These are phyloP conservation scores for Nomada fucata DNA, from an alignment of 2,888 invertebrate species.

Conservation along the genomic window DNA sequence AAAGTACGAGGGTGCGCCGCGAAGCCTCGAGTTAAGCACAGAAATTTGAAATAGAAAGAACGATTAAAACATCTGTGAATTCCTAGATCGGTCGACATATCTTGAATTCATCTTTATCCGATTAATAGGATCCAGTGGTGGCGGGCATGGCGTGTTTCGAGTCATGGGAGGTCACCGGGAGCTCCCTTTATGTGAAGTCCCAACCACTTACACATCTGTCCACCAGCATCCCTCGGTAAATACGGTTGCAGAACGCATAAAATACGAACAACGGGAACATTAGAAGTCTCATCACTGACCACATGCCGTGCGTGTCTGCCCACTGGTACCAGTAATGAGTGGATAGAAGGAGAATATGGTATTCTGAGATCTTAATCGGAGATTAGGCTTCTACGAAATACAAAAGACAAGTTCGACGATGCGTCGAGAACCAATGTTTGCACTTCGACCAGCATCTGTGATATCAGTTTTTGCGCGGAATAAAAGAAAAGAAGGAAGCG, in stretches of 20 bases:
- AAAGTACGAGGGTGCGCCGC: too few relatives aligned
- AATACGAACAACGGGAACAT: constrained; percentile 60
- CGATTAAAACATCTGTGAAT: background rate
- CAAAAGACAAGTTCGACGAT: background rate
- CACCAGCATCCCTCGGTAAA: constrained; percentile 80
- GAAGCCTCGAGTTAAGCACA: too few relatives aligned
- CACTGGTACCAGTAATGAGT: constrained; percentile 40
- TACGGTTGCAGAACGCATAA: constrained; percentile 67
- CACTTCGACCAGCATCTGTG: background rate
- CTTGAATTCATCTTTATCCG: constrained; percentile 2
- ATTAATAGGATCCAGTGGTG: constrained; percentile 13
- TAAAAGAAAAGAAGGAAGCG: too few relatives aligned
- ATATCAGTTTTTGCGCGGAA: too few relatives aligned
- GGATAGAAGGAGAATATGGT: constrained; percentile 16
- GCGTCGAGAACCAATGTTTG: background rate
- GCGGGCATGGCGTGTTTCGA: background rate
- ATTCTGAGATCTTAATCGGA: constrained; percentile 65
- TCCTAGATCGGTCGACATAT: background rate
- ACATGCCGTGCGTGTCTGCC: constrained; percentile 68
- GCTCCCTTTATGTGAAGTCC: constrained; percentile 67
- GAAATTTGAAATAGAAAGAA: too few relatives aligned
- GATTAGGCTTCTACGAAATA: constrained; percentile 14
- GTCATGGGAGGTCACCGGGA: constrained; percentile 39
- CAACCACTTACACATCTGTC: constrained; percentile 83
- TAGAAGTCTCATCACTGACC: constrained; percentile 59